These are phyloP conservation scores for Lasioglossum leucozonium DNA, from an alignment of 2,888 invertebrate genomes.

Conservation along the genomic window DNA sequence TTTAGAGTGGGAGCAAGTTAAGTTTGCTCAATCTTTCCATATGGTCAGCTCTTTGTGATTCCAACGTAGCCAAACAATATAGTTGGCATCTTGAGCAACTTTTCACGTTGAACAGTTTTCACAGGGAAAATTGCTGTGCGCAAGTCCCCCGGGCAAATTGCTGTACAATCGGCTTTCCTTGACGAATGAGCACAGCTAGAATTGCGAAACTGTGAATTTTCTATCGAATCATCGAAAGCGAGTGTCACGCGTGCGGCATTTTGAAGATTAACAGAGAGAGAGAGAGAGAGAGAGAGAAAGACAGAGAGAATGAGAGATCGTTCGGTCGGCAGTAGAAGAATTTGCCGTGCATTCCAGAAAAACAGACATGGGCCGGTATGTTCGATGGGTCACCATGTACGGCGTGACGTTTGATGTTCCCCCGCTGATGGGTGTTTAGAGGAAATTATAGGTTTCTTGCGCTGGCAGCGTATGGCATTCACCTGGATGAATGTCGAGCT, in stretches of 20 bases:
- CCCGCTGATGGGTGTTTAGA: slow-evolving; percentile 77
- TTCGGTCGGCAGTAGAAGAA: slow-evolving; percentile 11
- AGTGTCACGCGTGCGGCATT: background rate
- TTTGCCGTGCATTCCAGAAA: slow-evolving; percentile 36
- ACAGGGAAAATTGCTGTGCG: background rate
- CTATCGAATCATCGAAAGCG: background rate
- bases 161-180: background rate
- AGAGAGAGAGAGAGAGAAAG: background rate
- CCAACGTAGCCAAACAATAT: no score
- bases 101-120: background rate
- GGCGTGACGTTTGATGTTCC: slow-evolving; percentile 68
- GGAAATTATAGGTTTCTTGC: slow-evolving; percentile 78
- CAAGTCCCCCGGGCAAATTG: background rate
- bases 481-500: slow-evolving; percentile 63
- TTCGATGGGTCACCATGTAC: slow-evolving; percentile 61
- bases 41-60: no score
- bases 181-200: background rate
- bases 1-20: no score
- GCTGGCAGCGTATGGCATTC: slow-evolving; percentile 56
- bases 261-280: background rate
- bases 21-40: no score
- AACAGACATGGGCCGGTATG: slow-evolving; percentile 40
- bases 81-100: no score
- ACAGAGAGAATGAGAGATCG: background rate
- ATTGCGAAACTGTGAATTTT: background rate